A percentile compares a stretch with the other conserved stretches of the same genome.
Evolutionary conservation across 1,140 invertebrate genomes (phyloP).

Genomic region (Aricia agestis): DNA sequence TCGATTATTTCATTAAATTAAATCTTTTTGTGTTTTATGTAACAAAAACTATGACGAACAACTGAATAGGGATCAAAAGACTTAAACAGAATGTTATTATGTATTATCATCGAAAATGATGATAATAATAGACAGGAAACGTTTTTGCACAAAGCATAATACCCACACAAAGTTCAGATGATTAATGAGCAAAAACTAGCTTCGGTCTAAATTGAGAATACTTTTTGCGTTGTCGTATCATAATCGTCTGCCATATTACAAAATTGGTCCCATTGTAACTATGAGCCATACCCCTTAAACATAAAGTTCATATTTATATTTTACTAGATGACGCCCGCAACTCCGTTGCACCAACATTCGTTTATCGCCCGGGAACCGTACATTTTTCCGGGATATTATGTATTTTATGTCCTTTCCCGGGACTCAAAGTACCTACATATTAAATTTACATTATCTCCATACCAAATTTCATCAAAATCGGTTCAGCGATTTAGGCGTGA

Average conservation of each 20-base stretch:
- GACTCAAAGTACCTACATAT: too few species aligned
- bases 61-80: not conserved
- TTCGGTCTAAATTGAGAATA: not conserved
- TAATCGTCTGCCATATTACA: not conserved
- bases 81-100: not conserved
- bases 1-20: too few species aligned
- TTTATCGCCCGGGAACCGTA: too few species aligned
- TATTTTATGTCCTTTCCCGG: too few species aligned
- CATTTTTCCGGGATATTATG: too few species aligned
- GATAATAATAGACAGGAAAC: not conserved
- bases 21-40: not conserved
- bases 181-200: slow-evolving; percentile 17
- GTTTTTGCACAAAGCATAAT: slow-evolving; percentile 9
- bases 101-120: not conserved
- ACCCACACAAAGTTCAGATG: slow-evolving; percentile 22
- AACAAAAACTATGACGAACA: not conserved
- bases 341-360: too few species aligned
- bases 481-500: too few species aligned
- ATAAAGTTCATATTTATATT: not conserved
- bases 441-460: too few species aligned
- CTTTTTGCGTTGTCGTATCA: slow-evolving; percentile 2
- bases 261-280: not conserved
- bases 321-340: too few species aligned
- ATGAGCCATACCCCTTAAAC: not conserved
- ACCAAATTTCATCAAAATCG: too few species aligned